These are phyloP conservation scores for Zoanthus gigantus DNA, from an alignment of 92 coral and sea anemone genomes.

Conservation along the genomic window DNA sequence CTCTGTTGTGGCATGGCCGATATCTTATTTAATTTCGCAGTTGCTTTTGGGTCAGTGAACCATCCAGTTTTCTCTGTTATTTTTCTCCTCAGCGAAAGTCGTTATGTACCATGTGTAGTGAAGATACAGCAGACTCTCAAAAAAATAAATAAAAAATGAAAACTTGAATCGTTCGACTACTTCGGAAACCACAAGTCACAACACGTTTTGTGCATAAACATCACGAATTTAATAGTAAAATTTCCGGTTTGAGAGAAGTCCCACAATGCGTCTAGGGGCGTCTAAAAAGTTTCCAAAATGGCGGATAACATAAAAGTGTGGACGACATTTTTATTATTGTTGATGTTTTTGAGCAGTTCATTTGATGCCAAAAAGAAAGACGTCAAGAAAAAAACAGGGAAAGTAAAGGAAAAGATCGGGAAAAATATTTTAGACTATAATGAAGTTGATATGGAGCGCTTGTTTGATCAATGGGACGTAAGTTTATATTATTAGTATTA, in stretches of 20 bases:
- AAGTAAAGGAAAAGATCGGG: constrained; percentile 81
- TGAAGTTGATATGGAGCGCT: constrained; percentile 85
- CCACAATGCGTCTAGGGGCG: constrained; percentile 8
- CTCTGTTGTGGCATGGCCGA: constrained; percentile 31
- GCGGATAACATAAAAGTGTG: constrained; percentile 33
- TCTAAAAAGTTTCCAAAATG: constrained; percentile 26
- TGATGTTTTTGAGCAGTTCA: constrained; percentile 38
- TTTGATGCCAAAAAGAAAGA: constrained; percentile 59
- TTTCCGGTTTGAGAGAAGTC: constrained; percentile 14
- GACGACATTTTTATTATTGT: constrained; percentile 32
- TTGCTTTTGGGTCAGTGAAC: neutral
- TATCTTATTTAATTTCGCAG: neutral
- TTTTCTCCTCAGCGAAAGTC: neutral
- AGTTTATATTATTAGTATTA: constrained; percentile 21
- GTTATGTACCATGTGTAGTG: neutral
- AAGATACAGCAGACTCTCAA: neutral
- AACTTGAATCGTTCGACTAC: neutral
- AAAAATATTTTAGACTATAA: constrained; percentile 87
- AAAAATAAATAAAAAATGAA: neutral
- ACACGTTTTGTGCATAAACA: neutral
- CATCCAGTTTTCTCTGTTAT: neutral
- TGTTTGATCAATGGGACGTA: constrained; percentile 98
- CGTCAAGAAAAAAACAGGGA: constrained; percentile 50
- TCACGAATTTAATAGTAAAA: neutral
- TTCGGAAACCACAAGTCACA: constrained; percentile 25